Evolutionary conservation across 1,140 invertebrate species (phyloP).

Genomic region (Spodoptera frugiperda): DNA sequence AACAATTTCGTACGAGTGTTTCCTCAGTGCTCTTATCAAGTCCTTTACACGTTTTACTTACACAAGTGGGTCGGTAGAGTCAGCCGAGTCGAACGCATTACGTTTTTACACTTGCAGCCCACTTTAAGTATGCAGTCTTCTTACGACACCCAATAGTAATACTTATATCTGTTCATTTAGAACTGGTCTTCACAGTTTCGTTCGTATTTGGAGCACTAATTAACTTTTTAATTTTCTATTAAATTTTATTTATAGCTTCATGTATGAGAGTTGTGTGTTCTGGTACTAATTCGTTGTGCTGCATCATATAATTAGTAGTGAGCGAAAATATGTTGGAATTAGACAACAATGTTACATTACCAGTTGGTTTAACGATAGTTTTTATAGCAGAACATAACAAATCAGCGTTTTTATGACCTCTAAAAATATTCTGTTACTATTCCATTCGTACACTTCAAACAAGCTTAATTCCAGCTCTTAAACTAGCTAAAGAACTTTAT

Average conservation of each 20-base stretch:
- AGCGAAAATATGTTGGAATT: constrained; percentile 3
- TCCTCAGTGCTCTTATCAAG: constrained; percentile 47
- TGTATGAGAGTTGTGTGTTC: background rate
- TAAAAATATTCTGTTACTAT: too few relatives aligned
- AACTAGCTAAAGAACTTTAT: too few relatives aligned
- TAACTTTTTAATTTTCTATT: constrained; percentile 2
- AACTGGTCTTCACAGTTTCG: constrained; percentile 26
- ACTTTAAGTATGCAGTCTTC: constrained; percentile 37
- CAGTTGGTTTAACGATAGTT: too few relatives aligned
- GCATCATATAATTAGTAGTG: background rate
- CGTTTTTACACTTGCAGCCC: constrained; percentile 57
- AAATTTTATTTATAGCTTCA: constrained; percentile 14
- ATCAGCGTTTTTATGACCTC: too few relatives aligned
- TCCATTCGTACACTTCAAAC: too few relatives aligned
- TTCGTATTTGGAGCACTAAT: constrained; percentile 43
- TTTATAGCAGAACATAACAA: too few relatives aligned
- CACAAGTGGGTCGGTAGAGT: constrained; percentile 56
- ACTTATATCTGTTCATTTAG: constrained; percentile 43
- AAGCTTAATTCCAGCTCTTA: too few relatives aligned
- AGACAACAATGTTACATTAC: background rate
- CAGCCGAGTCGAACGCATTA: constrained; percentile 60
- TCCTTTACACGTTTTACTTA: constrained; percentile 57
- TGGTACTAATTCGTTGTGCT: constrained; percentile 25
- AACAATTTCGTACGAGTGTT: constrained; percentile 21
- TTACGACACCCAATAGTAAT: constrained; percentile 60